phyloP scores from a whole-genome alignment of 2,797 vertebrate genomes.

The Phrynocephalus forsythii region DNA sequence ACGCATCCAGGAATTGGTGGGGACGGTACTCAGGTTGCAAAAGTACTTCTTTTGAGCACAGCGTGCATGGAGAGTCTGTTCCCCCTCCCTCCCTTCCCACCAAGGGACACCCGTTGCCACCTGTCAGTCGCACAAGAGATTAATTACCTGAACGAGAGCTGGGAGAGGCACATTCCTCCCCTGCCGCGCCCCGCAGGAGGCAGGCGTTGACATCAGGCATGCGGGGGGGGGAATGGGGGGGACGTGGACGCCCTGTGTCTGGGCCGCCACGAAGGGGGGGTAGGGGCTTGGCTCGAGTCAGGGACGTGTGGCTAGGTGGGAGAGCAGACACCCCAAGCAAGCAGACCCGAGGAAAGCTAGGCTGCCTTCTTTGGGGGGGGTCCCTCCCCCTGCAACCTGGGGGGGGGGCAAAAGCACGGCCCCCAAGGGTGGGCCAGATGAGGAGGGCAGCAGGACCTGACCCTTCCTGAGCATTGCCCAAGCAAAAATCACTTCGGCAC shows the following conservation, averaged over 20 bases:
- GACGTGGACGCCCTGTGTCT: neutral
- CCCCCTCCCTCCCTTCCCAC: constrained; percentile 47
- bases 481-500: too few species aligned
- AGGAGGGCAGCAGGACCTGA: too few species aligned
- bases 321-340: neutral
- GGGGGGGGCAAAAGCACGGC: too few species aligned
- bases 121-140: constrained; percentile 82
- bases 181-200: constrained; percentile 65
- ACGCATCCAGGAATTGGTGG: constrained; percentile 51
- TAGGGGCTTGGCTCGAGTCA: neutral
- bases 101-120: constrained; percentile 85
- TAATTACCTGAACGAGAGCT: constrained; percentile 82
- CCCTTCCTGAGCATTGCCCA: too few species aligned
- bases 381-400: neutral
- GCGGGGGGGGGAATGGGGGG: constrained; percentile 26
- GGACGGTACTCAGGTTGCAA: constrained; percentile 54
- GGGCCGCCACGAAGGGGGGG: neutral
- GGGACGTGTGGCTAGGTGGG: neutral
- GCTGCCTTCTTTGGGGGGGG: constrained; percentile 36
- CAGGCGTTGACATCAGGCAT: constrained; percentile 83
- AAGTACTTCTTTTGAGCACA: constrained; percentile 75
- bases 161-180: constrained; percentile 84
- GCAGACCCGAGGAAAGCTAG: constrained; percentile 1
- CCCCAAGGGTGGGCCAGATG: too few species aligned
- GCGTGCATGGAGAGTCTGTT: constrained; percentile 57